Evolutionary conservation across 2,113 vertebrate genomes (phyloP), one percentile per base, ranked within the genome.

Genomic region (Ophthalmolycus amberensis): DNA sequence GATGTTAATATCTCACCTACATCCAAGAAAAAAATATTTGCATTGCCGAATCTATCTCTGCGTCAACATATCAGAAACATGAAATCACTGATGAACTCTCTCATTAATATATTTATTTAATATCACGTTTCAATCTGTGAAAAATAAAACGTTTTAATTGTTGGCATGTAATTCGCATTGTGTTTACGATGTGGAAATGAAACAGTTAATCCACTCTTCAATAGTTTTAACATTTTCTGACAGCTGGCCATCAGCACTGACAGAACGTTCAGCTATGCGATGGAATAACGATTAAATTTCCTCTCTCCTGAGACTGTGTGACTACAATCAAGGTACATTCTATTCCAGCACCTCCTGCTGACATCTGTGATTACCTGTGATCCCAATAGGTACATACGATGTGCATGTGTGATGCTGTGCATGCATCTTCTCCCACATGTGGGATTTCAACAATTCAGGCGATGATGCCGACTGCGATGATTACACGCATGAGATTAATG

Each of bases 281-380:
- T 77, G 63, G 75, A 76, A 54, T 87, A 52, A 88, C 70, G 42
- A 71, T 65, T 56, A 34, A 83, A 89, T 88, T 89, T 83, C 75
- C 74, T n/a, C 79, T 75, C 67, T 90, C 85, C 88, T 88, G 78
- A 88, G 58, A 79, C 29, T 52, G 58, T 59, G 80, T 27, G 81
- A 83, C 79, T 83, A 78, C 72, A 75, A 85, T 85, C 64, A 81
- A 77, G 79, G 60, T 54, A 54, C 8, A 63, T 54, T 85, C 73
- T 65, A 37, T 80, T 56, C 52, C 54, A 38, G 71, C 68, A 83
- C 71, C 85, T 82, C 81, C 40, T 22, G 22, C 79, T 76, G 62
- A 90, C 80, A 89, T 83, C 22, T 74, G 63, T 90, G 83, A 89
- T 87, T 85, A 83, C 79, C 78, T 62, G 27, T 38, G 18, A 75